Conservation (phyloP, 2,113 vertebrate genomes). For the Elachura formosa region DNA sequence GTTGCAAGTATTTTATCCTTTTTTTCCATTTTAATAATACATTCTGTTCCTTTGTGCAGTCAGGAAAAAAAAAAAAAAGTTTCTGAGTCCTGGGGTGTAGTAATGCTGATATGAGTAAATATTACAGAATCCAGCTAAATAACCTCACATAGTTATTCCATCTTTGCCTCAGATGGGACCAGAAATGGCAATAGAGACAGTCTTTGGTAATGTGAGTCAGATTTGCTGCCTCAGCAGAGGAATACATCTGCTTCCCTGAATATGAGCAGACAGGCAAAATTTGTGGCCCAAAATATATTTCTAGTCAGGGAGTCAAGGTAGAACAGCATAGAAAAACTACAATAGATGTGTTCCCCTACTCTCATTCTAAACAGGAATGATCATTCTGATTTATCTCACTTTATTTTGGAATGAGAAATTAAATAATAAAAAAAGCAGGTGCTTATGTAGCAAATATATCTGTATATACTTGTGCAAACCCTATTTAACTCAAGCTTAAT, state of each 20-base stretch:
- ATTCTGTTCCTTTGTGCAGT: not conserved
- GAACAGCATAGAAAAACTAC: not conserved
- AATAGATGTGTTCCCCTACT: not conserved
- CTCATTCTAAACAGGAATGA: not conserved
- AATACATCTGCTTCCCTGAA: not conserved
- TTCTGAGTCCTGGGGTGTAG: not conserved
- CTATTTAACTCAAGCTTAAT: not conserved
- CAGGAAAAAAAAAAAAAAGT: not conserved
- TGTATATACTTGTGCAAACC: not conserved
- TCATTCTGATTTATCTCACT: not conserved
- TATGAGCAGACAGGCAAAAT: not conserved
- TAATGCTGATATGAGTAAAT: not conserved
- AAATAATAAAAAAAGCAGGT: accelerated
- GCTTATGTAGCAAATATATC: not conserved
- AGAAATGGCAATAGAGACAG: not conserved
- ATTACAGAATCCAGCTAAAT: not conserved
- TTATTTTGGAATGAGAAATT: not conserved
- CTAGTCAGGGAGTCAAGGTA: not conserved
- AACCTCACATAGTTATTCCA: accelerated
- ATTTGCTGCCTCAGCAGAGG: not conserved
- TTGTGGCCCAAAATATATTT: not conserved
- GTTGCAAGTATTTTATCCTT: not conserved
- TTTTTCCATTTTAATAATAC: not conserved
- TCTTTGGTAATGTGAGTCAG: not conserved
- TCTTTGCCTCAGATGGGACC: not conserved